Base-by-base conservation (phyloP, 1,140 invertebrate species). In the Drosophila pectinifera region DNA sequence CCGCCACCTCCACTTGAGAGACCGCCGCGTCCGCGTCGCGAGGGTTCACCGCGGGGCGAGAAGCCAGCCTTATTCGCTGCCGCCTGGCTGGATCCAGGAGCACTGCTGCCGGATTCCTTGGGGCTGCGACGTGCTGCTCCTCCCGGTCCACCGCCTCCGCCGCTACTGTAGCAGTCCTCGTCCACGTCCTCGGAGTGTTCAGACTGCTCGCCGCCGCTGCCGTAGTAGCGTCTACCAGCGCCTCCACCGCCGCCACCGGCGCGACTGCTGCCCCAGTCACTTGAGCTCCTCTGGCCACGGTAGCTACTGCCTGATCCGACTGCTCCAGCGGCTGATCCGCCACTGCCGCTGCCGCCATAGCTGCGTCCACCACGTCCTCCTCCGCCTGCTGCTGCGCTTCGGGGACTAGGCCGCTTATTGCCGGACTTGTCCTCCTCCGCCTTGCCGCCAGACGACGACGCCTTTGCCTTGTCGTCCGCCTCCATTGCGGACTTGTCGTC, bases 31-130 rank as follows among this genome's bases (percentile, higher is more conserved):
- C 96, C 96, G 31, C 96, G 94, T 56, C 96, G 93, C 4, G 96
- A 97, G 0, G 96, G 96, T 90, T 97, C 96, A 4, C 96, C 96
- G 14, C 96, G 94, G 0, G 96, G 96, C 11, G 96, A 95, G 93
- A 97, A 97, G 53, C 92, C 76, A 8, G 81, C 78, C 73, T 80
- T 92, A 64, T 73, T 65, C 0, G 46, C 68, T 6, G 62, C 7
- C 4, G 59, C 24, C 43, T 46, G 41, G 10, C 36, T 36, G 10
- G 51, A 26, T 10, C 39, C 63, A 7, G 64, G 5, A 14, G 64
- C 64, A 68, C 20, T 34, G 45, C 61, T 34, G n/a, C 45, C 64
- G 0, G 61, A 10, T 3, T 55, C 68, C 55, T 91, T 91, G 20
- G 83, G 78, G 54, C 86, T 86, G 24, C 88, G 84, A 24, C 90